Conservation (phyloP, 2,113 vertebrate species). For the Eretmodus cyanostictus region DNA sequence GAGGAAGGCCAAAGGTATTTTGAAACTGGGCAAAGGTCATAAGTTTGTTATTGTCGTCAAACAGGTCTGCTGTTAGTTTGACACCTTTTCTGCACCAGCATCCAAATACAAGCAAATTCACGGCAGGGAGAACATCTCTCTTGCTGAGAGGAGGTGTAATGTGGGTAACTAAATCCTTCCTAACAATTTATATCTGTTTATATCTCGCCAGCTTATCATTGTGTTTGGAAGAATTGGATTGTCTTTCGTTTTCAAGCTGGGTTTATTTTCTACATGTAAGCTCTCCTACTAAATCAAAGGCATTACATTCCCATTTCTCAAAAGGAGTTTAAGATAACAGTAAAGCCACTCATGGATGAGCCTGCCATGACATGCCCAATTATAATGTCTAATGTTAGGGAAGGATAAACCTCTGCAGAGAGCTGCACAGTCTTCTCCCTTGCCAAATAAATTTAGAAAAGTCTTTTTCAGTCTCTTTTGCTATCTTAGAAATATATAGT, state of each 20-base stretch:
- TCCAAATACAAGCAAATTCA: background rate
- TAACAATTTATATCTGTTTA: background rate
- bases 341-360: background rate
- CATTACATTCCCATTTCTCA: background rate
- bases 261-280: background rate
- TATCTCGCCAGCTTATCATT: background rate
- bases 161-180: background rate
- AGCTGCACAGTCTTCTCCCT: background rate
- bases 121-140: rapidly evolving
- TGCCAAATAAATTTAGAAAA: background rate
- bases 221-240: background rate
- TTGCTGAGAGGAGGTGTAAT: background rate
- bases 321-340: background rate
- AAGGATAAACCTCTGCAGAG: background rate
- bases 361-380: background rate
- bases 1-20: background rate
- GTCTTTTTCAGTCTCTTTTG: background rate
- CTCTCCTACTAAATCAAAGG: background rate
- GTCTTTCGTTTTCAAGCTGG: background rate
- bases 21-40: background rate
- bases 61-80: background rate
- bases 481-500: background rate
- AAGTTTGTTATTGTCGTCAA: background rate
- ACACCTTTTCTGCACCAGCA: rapidly evolving
- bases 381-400: background rate